These are phyloP conservation scores for Microtus oregoni DNA, from an alignment of 2,113 vertebrate species.

Conservation along the genomic window DNA sequence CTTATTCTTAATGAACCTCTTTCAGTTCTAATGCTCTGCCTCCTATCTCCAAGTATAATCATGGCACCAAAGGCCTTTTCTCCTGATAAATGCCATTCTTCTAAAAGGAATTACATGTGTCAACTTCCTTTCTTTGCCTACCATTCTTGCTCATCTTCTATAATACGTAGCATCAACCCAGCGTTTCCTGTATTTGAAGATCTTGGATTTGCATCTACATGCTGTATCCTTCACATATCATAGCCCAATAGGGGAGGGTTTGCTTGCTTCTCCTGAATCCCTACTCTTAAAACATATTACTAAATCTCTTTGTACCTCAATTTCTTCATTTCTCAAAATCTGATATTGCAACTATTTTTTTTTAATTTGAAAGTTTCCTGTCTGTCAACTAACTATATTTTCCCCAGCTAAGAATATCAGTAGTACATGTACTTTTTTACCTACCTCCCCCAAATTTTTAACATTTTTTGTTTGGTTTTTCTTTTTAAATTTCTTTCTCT, in stretches of 20 bases:
- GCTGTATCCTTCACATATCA: not conserved
- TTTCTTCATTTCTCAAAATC: conserved; percentile 51
- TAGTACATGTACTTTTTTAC: conserved; percentile 89
- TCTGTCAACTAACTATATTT: conserved; percentile 74
- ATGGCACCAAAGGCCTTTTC: not conserved
- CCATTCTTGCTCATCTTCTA: not conserved
- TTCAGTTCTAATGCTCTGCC: too few species aligned
- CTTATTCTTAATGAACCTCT: too few species aligned
- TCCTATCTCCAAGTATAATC: not conserved
- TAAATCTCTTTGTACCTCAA: conserved; percentile 14
- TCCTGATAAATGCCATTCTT: not conserved
- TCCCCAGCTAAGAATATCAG: conserved; percentile 88
- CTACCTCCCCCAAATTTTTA: not conserved
- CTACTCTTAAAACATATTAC: not conserved
- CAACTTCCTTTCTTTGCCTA: not conserved
- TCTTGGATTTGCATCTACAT: not conserved
- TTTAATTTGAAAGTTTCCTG: conserved; percentile 85
- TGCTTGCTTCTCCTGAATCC: not conserved
- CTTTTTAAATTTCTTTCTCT: not conserved
- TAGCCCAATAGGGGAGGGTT: not conserved
- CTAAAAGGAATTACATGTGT: not conserved
- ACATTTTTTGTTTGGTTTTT: not conserved
- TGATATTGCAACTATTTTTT: not conserved
- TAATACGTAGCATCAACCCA: not conserved
- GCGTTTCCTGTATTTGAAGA: not conserved